Conservation (phyloP, 2,888 invertebrate species). For the Mycalesis mineus region DNA sequence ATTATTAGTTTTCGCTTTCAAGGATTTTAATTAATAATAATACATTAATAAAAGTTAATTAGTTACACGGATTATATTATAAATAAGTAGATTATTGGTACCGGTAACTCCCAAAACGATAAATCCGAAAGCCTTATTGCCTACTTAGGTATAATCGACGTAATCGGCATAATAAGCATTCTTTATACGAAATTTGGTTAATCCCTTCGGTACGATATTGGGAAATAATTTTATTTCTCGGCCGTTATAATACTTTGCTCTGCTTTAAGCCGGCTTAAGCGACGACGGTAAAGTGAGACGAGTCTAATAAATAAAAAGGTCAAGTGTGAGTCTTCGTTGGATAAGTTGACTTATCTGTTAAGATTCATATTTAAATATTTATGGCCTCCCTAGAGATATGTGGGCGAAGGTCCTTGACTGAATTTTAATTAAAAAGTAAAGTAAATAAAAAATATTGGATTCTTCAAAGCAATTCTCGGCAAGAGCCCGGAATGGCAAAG, state of each 20-base stretch:
- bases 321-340: background rate
- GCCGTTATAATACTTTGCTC: conserved; percentile 42
- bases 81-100: conserved; percentile 12
- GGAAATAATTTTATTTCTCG: conserved; percentile 50
- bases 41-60: conserved; percentile 3
- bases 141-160: background rate
- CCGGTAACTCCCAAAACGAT: conserved; percentile 15
- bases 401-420: too few species aligned
- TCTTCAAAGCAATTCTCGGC: too few species aligned
- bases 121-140: conserved; percentile 4
- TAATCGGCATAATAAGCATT: conserved; percentile 4
- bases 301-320: too few species aligned
- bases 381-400: too few species aligned
- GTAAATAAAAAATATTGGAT: too few species aligned
- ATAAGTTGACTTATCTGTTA: too few species aligned
- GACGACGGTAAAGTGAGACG: background rate
- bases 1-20: too few species aligned
- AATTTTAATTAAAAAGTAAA: too few species aligned
- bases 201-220: conserved; percentile 34
- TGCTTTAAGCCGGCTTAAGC: conserved; percentile 27
- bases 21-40: too few species aligned
- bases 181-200: conserved; percentile 12
- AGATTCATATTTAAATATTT: background rate
- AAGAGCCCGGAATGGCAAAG: too few species aligned
- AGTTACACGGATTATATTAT: conserved; percentile 13